Percentiles rank a stretch among this genome's conserved stretches.
These are phyloP conservation scores for Aethina tumida DNA, from an alignment of 1,140 invertebrate species.

Conservation along the genomic window DNA sequence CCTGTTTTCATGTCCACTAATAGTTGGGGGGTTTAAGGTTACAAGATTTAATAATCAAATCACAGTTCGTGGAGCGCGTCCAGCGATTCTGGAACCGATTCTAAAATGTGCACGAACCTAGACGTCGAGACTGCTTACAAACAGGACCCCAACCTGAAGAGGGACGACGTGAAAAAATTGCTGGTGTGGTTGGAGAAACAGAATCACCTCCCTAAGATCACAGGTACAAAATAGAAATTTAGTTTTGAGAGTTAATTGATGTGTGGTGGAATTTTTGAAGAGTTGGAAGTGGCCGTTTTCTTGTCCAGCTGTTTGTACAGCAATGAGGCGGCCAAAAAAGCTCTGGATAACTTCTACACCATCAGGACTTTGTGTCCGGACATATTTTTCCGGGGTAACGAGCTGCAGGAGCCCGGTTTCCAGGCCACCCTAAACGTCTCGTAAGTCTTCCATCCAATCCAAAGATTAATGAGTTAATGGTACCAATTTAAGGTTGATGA, in stretches of 20 bases:
- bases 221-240: slow-evolving; percentile 25
- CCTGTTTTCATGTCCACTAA: too few species aligned
- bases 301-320: slow-evolving; percentile 50
- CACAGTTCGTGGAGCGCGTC: too few species aligned
- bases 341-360: slow-evolving; percentile 51
- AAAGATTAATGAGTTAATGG: background rate
- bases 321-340: slow-evolving; percentile 47
- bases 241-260: slow-evolving; percentile 2
- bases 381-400: slow-evolving; percentile 37
- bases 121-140: slow-evolving; percentile 13
- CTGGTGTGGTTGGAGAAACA: slow-evolving; percentile 51
- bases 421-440: slow-evolving; percentile 36
- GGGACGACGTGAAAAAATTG: slow-evolving; percentile 44
- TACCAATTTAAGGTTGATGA: slow-evolving; percentile 9
- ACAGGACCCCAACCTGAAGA: slow-evolving; percentile 13
- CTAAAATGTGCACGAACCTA: slow-evolving; percentile 6
- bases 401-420: slow-evolving; percentile 25
- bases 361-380: slow-evolving; percentile 47
- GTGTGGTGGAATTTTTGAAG: slow-evolving; percentile 32
- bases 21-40: too few species aligned
- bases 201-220: slow-evolving; percentile 48
- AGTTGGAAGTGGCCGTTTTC: slow-evolving; percentile 48
- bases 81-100: too few species aligned
- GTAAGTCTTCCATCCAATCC: slow-evolving; percentile 33
- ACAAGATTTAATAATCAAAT: too few species aligned